A percentile compares a stretch with the other conserved stretches of the same genome.
These are phyloP conservation scores for Drosophila falleni DNA, from an alignment of 2,888 invertebrate genomes.

Conservation along the genomic window DNA sequence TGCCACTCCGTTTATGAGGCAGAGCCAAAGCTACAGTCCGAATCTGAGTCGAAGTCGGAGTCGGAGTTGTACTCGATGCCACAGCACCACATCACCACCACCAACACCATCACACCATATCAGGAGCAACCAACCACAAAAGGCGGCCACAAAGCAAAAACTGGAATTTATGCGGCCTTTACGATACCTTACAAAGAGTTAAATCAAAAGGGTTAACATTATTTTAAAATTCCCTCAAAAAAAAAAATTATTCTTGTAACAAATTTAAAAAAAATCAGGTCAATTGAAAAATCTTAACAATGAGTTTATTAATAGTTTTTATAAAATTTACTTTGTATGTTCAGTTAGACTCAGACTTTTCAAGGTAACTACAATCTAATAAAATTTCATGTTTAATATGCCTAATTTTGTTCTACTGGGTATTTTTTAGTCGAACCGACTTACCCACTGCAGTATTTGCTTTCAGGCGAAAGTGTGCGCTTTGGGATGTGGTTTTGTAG, in stretches of 20 bases:
- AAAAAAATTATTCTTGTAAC: neutral
- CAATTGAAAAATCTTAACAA: neutral
- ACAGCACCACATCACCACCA: conserved; percentile 39
- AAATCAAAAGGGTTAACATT: neutral
- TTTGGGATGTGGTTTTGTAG: conserved; percentile 65
- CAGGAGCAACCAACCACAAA: conserved; percentile 53
- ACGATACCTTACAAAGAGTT: conserved; percentile 24
- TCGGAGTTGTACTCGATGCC: conserved; percentile 39
- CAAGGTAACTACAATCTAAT: neutral
- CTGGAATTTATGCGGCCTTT: conserved; percentile 61
- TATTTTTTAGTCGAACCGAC: conserved; percentile 11
- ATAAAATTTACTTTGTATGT: neutral
- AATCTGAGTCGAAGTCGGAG: conserved; percentile 36
- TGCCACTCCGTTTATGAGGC: conserved; percentile 73
- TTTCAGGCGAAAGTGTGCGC: conserved; percentile 70
- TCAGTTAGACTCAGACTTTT: neutral
- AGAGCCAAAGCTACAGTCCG: conserved; percentile 42
- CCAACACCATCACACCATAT: conserved; percentile 13
- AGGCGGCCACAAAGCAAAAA: conserved; percentile 45
- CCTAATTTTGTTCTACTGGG: conserved; percentile 2
- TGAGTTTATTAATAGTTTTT: neutral
- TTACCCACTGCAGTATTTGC: conserved; percentile 51
- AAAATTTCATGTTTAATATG: neutral
- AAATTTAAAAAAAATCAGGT: neutral
- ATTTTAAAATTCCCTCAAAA: neutral